Conservation (phyloP, 2,888 invertebrate genomes). For the Stenotaenia linearis region DNA sequence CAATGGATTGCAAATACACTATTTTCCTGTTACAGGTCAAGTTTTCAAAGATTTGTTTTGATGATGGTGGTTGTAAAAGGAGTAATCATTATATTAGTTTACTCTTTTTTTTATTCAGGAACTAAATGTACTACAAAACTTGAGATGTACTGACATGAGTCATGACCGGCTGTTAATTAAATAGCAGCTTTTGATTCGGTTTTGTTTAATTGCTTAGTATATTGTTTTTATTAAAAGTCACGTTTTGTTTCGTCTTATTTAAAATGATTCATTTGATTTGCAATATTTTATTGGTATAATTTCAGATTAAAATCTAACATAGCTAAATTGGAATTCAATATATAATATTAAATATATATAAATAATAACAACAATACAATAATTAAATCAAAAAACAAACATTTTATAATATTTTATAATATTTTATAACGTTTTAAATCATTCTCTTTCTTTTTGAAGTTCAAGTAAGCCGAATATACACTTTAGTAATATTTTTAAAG, state of each 20-base stretch:
- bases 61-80: not conserved
- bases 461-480: no score
- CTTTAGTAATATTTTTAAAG: not conserved
- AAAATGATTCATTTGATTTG: not conserved
- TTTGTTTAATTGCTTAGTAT: not conserved
- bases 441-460: no score
- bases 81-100: not conserved
- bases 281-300: not conserved
- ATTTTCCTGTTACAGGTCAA: slow-evolving; percentile 7
- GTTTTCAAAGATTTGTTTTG: not conserved
- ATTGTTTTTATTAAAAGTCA: not conserved
- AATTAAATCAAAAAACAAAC: not conserved
- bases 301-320: no score
- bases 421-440: no score
- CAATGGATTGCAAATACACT: not conserved
- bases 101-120: not conserved
- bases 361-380: not conserved
- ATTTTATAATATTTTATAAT: no score
- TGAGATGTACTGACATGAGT: not conserved
- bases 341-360: not conserved
- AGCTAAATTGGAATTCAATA: no score
- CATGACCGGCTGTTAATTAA: not conserved
- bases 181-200: not conserved
- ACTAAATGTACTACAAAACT: not conserved
- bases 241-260: not conserved